Conservation (phyloP, 1,140 invertebrate species). For the Tribolium castaneum region DNA sequence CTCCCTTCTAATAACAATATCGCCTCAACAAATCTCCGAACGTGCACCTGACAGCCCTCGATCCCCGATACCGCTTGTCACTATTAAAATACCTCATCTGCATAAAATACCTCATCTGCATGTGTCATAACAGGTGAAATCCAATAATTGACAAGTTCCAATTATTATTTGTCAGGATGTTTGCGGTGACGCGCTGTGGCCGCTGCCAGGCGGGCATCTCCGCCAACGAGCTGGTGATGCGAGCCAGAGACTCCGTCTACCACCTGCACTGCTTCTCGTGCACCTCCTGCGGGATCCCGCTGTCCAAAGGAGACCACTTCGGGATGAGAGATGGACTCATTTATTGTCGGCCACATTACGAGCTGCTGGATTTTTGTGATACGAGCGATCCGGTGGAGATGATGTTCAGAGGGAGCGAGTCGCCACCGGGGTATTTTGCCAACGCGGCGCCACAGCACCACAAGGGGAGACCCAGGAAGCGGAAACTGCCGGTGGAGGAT, state of each 20-base stretch:
- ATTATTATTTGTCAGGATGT: slow-evolving; percentile 70
- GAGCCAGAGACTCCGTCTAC: slow-evolving; percentile 88
- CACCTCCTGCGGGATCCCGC: slow-evolving; percentile 80
- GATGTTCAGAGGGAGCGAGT: slow-evolving; percentile 68
- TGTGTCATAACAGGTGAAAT: slow-evolving; percentile 49
- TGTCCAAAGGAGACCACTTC: slow-evolving; percentile 90
- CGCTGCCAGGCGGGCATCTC: slow-evolving; percentile 86
- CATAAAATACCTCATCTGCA: slow-evolving; percentile 49
- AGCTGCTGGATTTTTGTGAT: slow-evolving; percentile 69
- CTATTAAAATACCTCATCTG: slow-evolving; percentile 52
- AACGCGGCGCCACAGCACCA: slow-evolving; percentile 70
- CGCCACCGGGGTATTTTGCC: slow-evolving; percentile 71
- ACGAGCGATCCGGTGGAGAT: slow-evolving; percentile 58
- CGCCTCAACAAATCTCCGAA: slow-evolving; percentile 1
- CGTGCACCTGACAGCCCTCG: slow-evolving; percentile 16
- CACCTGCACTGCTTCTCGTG: slow-evolving; percentile 93
- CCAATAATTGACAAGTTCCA: slow-evolving; percentile 34
- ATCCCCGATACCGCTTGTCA: slow-evolving; percentile 51
- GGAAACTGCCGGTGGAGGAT: slow-evolving; percentile 68
- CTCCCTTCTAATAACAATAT: slow-evolving; percentile 7
- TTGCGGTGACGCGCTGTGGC: slow-evolving; percentile 84
- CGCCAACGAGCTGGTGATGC: slow-evolving; percentile 92
- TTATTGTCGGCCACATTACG: slow-evolving; percentile 79
- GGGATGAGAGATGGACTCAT: slow-evolving; percentile 84
- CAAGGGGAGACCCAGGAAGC: slow-evolving; percentile 87